Percentiles rank a stretch among this genome's conserved stretches.
phyloP scores from a whole-genome alignment of 2,888 invertebrate genomes.

The Nymphalis c-album region DNA sequence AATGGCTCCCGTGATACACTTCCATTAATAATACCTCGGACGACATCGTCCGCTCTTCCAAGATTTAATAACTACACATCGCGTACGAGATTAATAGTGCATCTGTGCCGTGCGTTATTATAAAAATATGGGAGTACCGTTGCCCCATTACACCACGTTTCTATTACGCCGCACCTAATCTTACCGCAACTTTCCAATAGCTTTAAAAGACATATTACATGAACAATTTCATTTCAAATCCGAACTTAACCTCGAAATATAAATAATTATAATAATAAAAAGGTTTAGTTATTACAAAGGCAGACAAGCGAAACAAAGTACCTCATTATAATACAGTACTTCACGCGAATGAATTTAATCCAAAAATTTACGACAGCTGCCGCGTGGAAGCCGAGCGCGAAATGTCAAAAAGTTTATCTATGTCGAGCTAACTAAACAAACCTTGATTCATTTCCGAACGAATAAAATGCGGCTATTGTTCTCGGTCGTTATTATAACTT shows the following conservation, averaged over 20 bases:
- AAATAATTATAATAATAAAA: slow-evolving; percentile 15
- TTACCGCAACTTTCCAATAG: slow-evolving; percentile 33
- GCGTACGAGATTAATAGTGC: slow-evolving; percentile 72
- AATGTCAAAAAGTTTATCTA: slow-evolving; percentile 72
- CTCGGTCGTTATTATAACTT: slow-evolving; percentile 72
- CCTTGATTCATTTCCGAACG: slow-evolving; percentile 67
- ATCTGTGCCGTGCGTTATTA: slow-evolving; percentile 70
- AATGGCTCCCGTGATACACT: slow-evolving; percentile 81
- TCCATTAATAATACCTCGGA: slow-evolving; percentile 77
- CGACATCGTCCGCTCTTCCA: slow-evolving; percentile 68
- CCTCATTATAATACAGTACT: slow-evolving; percentile 72
- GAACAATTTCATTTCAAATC: slow-evolving; percentile 26
- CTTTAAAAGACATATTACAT: slow-evolving; percentile 28
- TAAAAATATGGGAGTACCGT: slow-evolving; percentile 58
- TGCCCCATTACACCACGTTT: slow-evolving; percentile 44
- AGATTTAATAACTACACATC: slow-evolving; percentile 77
- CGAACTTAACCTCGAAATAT: slow-evolving; percentile 15
- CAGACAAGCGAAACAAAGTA: slow-evolving; percentile 64
- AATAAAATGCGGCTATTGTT: slow-evolving; percentile 71
- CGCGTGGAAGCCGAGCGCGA: slow-evolving; percentile 50
- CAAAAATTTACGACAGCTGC: slow-evolving; percentile 72
- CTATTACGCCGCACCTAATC: slow-evolving; percentile 39
- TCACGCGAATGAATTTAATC: slow-evolving; percentile 67
- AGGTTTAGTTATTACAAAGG: slow-evolving; percentile 49
- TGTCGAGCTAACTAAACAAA: slow-evolving; percentile 68